These are phyloP conservation scores for Champsocephalus esox DNA, from an alignment of 2,797 vertebrate genomes.

Conservation along the genomic window DNA sequence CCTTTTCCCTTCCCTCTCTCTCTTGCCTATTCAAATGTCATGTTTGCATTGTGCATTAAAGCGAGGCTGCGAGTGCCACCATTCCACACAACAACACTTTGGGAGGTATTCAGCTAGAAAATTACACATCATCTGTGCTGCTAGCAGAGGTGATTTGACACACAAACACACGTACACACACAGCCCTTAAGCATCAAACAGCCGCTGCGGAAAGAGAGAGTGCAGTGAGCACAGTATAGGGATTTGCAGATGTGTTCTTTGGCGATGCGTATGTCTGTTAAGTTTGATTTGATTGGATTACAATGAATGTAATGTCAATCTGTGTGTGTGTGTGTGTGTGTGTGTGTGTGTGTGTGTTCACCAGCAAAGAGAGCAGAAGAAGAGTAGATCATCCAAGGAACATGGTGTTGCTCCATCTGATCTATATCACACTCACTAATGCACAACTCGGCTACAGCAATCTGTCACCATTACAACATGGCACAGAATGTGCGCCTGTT, in stretches of 20 bases:
- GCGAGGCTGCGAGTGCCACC: conserved; percentile 81
- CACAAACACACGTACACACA: conserved; percentile 57
- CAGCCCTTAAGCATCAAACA: conserved; percentile 74
- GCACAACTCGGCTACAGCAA: conserved; percentile 36
- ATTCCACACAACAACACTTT: conserved; percentile 89
- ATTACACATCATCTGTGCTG: conserved; percentile 90
- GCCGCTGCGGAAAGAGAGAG: conserved; percentile 67
- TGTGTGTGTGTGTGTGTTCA: conserved; percentile 18
- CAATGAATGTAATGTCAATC: conserved; percentile 62
- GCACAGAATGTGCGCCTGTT: neutral
- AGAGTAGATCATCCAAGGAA: conserved; percentile 47
- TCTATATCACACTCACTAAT: conserved; percentile 54
- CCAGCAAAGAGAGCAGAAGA: conserved; percentile 35
- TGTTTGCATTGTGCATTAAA: conserved; percentile 89
- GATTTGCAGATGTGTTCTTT: conserved; percentile 74
- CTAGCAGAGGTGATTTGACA: conserved; percentile 83
- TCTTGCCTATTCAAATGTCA: conserved; percentile 86
- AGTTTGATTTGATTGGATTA: conserved; percentile 69
- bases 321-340: conserved; percentile 16
- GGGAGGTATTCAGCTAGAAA: conserved; percentile 94
- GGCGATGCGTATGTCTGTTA: conserved; percentile 53
- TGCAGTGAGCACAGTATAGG: conserved; percentile 63
- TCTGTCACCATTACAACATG: conserved; percentile 56
- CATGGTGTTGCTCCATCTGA: conserved; percentile 45
- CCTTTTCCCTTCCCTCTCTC: conserved; percentile 27